Percentiles rank a stretch among this genome's conserved stretches.
These are phyloP conservation scores for Parambassis ranga DNA, from an alignment of 2,797 vertebrate species.

Conservation along the genomic window DNA sequence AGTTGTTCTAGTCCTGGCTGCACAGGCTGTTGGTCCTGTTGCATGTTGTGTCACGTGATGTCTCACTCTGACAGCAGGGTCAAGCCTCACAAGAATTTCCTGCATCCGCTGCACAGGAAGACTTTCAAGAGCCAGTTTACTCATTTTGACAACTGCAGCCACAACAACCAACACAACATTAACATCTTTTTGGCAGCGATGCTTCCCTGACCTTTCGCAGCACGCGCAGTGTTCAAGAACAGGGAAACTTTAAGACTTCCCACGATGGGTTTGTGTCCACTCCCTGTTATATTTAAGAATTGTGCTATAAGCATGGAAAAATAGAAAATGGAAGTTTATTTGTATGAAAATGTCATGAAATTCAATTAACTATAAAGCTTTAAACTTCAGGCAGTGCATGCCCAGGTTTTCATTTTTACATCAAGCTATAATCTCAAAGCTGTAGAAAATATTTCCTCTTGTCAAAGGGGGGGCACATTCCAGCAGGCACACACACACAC, in stretches of 20 bases:
- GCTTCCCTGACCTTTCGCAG: constrained; percentile 1
- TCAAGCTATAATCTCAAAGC: constrained; percentile 7
- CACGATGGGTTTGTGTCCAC: background rate
- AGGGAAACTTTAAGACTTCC: background rate
- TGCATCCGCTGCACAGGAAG: background rate
- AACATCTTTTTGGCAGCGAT: background rate
- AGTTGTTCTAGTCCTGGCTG: too few species aligned
- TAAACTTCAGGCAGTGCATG: constrained; percentile 27
- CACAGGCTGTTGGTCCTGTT: background rate
- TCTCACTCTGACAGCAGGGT: background rate
- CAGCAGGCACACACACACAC: background rate
- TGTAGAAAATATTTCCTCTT: constrained; percentile 8
- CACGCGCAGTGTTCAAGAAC: background rate
- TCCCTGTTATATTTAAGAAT: background rate
- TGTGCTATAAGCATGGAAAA: constrained; percentile 6
- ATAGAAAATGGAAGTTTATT: background rate
- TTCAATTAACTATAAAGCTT: constrained; percentile 34
- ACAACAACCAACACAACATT: background rate
- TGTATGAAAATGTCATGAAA: constrained; percentile 46
- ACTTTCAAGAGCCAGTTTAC: background rate
- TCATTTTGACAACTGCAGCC: background rate
- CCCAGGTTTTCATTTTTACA: constrained; percentile 3
- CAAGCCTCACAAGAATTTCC: background rate
- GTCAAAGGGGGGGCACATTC: background rate
- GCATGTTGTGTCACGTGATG: background rate